Percentiles rank a stretch among this genome's conserved stretches.
Evolutionary conservation across 2,797 vertebrate species (phyloP).

Genomic region (Pelochelys cantorii): DNA sequence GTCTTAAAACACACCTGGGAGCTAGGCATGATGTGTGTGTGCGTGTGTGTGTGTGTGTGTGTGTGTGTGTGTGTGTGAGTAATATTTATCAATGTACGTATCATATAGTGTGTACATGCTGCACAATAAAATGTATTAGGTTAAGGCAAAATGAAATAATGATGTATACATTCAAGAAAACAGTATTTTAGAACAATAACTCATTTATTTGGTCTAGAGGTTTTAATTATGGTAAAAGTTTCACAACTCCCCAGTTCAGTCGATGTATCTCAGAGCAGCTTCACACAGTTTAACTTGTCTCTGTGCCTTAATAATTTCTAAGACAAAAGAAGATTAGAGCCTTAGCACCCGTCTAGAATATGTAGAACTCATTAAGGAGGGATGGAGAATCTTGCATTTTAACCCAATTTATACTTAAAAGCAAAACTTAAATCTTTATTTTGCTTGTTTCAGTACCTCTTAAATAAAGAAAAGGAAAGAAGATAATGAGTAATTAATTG

Average conservation of each 20-base stretch:
- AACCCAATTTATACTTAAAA: neutral
- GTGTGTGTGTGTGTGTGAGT: no score
- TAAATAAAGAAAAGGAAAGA: neutral
- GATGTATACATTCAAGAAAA: neutral
- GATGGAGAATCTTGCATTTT: neutral
- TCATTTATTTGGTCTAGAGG: neutral
- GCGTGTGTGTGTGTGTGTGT: no score
- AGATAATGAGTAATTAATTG: neutral
- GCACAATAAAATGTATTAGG: neutral
- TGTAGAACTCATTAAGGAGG: neutral
- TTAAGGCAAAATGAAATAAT: neutral
- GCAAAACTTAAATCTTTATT: neutral
- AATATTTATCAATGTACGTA: neutral
- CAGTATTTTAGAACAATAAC: neutral
- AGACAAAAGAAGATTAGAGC: neutral
- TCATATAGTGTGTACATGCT: neutral
- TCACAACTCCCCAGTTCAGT: neutral
- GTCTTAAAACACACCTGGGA: neutral
- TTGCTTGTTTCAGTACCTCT: neutral
- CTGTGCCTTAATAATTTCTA: rapidly evolving
- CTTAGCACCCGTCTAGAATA: neutral
- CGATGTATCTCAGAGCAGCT: neutral
- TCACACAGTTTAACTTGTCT: neutral
- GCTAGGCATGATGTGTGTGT: neutral
- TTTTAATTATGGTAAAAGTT: neutral